These are phyloP conservation scores for Oriolus oriolus DNA, from an alignment of 2,113 vertebrate genomes.

Conservation along the genomic window DNA sequence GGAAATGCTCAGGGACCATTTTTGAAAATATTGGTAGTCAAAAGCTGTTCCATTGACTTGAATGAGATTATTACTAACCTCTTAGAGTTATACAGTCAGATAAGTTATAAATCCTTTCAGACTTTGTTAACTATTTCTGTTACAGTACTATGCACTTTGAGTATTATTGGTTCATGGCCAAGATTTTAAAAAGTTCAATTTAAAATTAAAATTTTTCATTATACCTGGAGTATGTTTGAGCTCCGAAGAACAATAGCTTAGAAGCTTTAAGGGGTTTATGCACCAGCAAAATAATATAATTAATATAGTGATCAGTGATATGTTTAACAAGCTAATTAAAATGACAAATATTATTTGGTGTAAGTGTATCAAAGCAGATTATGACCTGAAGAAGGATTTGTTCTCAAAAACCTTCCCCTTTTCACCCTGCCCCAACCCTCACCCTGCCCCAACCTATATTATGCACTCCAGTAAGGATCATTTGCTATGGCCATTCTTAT, in stretches of 20 bases:
- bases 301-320: not conserved
- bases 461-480: not conserved
- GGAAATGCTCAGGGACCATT: not conserved
- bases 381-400: not conserved
- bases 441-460: not conserved
- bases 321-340: conserved; percentile 1
- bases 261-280: not conserved
- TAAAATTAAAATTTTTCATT: conserved; percentile 3
- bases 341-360: not conserved
- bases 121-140: not conserved
- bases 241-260: not conserved
- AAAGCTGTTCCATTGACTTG: not conserved
- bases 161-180: not conserved
- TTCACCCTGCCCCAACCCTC: not conserved
- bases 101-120: not conserved
- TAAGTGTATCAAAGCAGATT: not conserved
- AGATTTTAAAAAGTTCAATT: not conserved
- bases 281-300: not conserved
- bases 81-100: not conserved
- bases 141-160: not conserved
- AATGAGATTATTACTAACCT: not conserved
- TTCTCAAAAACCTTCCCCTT: not conserved
- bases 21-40: not conserved
- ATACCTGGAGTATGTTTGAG: not conserved
- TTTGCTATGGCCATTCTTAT: not conserved